These are phyloP conservation scores for Drosophila koepferae DNA, from an alignment of 2,888 invertebrate species.

Conservation along the genomic window DNA sequence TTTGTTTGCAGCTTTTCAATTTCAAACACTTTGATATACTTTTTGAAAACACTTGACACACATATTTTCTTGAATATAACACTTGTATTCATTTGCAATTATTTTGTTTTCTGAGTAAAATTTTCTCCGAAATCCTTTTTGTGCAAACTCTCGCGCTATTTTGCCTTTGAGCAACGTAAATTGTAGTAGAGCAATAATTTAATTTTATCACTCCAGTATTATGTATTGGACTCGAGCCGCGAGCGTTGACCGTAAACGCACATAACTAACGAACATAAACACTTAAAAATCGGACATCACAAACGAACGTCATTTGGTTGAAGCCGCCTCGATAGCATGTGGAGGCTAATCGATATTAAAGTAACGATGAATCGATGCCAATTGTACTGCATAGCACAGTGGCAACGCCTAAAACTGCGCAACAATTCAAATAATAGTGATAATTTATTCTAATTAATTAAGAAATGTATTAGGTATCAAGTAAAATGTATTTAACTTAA, in stretches of 20 bases:
- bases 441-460: neutral
- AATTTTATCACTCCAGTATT: conserved; percentile 16
- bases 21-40: conserved; percentile 27
- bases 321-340: conserved; percentile 15
- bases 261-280: conserved; percentile 44
- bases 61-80: conserved; percentile 24
- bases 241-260: conserved; percentile 44
- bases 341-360: conserved; percentile 1
- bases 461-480: conserved; percentile 6
- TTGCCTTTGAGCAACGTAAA: neutral
- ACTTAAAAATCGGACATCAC: conserved; percentile 36
- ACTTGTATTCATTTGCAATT: conserved; percentile 24
- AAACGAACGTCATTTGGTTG: conserved; percentile 31
- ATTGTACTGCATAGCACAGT: neutral
- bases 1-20: conserved; percentile 15
- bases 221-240: conserved; percentile 22
- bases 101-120: conserved; percentile 9
- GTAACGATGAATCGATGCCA: conserved; percentile 5
- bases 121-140: conserved; percentile 22
- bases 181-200: conserved; percentile 9
- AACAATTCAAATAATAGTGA: conserved; percentile 1
- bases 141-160: conserved; percentile 8
- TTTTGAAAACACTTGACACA: conserved; percentile 19
- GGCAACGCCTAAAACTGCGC: conserved; percentile 7
- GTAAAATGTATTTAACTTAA: conserved; percentile 16